Evolutionary conservation across 2,888 invertebrate genomes (phyloP).

Genomic region (Beris chalybata): DNA sequence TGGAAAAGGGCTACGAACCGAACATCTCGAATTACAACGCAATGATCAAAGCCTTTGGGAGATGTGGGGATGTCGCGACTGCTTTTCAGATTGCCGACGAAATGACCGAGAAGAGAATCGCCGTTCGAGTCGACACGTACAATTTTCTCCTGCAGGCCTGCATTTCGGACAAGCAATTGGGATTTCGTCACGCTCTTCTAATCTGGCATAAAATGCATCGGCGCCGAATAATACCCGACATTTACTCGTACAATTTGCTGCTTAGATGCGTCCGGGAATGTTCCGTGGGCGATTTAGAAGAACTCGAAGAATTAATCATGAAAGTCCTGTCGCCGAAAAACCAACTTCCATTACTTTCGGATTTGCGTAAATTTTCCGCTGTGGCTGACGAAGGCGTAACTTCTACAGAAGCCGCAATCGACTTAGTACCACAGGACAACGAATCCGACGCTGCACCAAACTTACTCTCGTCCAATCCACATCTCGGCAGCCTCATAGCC

Average conservation of each 20-base stretch:
- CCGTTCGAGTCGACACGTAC: conserved; percentile 68
- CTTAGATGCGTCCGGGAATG: conserved; percentile 80
- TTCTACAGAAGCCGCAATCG: too few species aligned
- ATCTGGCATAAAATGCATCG: conserved; percentile 84
- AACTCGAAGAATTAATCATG: conserved; percentile 61
- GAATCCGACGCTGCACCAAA: conserved; percentile 61
- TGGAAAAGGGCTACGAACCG: conserved; percentile 68
- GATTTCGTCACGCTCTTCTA: conserved; percentile 78
- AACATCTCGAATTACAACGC: conserved; percentile 81
- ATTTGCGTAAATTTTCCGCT: conserved; percentile 5
- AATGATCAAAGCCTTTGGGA: conserved; percentile 90
- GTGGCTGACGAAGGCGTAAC: background rate
- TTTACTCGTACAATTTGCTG: conserved; percentile 79
- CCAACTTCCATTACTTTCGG: conserved; percentile 3
- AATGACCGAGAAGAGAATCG: conserved; percentile 68
- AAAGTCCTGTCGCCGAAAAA: conserved; percentile 44
- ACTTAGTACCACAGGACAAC: conserved; percentile 18
- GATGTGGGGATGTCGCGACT: conserved; percentile 74
- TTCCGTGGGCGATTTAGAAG: conserved; percentile 68
- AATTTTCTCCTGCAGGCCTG: conserved; percentile 84
- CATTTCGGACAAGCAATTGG: conserved; percentile 74
- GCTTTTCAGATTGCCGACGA: conserved; percentile 85
- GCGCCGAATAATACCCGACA: conserved; percentile 66
- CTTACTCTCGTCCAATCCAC: conserved; percentile 63
- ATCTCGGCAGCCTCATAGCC: conserved; percentile 64